Evolutionary conservation across 1,140 invertebrate genomes (phyloP).

Genomic region (Calephelis virginiensis): DNA sequence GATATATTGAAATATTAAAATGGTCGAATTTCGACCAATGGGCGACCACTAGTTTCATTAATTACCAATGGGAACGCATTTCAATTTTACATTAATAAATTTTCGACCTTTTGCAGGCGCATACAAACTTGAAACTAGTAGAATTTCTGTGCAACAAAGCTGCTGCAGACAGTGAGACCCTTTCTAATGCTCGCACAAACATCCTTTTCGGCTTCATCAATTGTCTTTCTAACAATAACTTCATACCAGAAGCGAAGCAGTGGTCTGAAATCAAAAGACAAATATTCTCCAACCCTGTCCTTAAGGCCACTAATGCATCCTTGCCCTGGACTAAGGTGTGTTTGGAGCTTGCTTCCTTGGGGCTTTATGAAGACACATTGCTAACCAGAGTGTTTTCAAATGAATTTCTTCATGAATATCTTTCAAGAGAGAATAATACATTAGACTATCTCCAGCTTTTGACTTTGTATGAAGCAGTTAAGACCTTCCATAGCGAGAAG

Average conservation of each 20-base stretch:
- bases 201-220: conserved; percentile 73
- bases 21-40: no score
- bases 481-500: conserved; percentile 69
- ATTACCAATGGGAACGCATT: neutral
- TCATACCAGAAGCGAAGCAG: conserved; percentile 73
- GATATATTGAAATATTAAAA: no score
- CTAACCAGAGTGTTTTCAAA: conserved; percentile 74
- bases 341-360: conserved; percentile 76
- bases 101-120: conserved; percentile 57
- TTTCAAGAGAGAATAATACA: conserved; percentile 57
- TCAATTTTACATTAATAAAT: neutral
- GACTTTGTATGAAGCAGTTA: conserved; percentile 79
- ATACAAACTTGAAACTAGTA: conserved; percentile 77
- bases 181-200: conserved; percentile 48
- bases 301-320: conserved; percentile 47
- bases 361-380: conserved; percentile 77
- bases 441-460: conserved; percentile 77
- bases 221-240: conserved; percentile 78
- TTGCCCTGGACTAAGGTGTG: conserved; percentile 74
- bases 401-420: conserved; percentile 62
- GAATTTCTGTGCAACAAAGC: conserved; percentile 78
- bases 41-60: no score
- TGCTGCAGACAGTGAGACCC: conserved; percentile 49
- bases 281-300: conserved; percentile 59
- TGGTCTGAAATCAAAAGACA: conserved; percentile 74